Conservation (phyloP, 2,113 vertebrate genomes). For the Macquaria ambigua region DNA sequence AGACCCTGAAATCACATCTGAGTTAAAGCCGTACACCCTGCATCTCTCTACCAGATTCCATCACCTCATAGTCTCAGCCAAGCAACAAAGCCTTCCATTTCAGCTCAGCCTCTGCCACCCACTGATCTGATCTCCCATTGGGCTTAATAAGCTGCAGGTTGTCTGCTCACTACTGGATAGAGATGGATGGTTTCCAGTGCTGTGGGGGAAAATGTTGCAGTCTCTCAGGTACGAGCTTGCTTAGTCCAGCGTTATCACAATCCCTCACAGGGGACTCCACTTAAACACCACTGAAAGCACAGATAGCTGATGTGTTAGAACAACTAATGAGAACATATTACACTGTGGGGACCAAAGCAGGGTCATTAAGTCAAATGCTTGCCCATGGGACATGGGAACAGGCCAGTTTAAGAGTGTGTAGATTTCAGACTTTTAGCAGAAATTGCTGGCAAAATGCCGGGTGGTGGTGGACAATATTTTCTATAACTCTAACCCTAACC, state of each 20-base stretch:
- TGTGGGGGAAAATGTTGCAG: constrained; percentile 40
- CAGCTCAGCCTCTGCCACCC: constrained; percentile 38
- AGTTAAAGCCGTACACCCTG: not conserved
- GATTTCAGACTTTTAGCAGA: not conserved
- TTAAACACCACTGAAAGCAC: constrained; percentile 20
- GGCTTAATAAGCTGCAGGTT: constrained; percentile 59
- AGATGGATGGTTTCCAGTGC: constrained; percentile 48
- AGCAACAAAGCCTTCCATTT: constrained; percentile 44
- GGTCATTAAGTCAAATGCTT: constrained; percentile 16
- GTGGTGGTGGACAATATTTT: not conserved
- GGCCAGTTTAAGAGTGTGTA: not conserved
- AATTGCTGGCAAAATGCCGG: not conserved
- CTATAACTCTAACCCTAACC: not conserved
- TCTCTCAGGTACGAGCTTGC: constrained; percentile 23
- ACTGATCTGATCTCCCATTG: constrained; percentile 52
- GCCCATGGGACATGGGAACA: not conserved
- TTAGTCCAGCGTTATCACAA: constrained; percentile 32
- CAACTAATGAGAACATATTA: constrained; percentile 36
- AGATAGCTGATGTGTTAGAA: constrained; percentile 32
- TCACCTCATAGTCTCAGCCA: constrained; percentile 15
- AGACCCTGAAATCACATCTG: constrained; percentile 17
- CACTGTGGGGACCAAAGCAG: not conserved
- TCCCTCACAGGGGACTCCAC: constrained; percentile 25
- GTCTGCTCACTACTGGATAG: constrained; percentile 39
- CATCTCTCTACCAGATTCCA: constrained; percentile 18